Evolutionary conservation across 2,113 vertebrate genomes (phyloP), one percentile per base, ranked within the genome.

Genomic region (Taurulus bubalis): DNA sequence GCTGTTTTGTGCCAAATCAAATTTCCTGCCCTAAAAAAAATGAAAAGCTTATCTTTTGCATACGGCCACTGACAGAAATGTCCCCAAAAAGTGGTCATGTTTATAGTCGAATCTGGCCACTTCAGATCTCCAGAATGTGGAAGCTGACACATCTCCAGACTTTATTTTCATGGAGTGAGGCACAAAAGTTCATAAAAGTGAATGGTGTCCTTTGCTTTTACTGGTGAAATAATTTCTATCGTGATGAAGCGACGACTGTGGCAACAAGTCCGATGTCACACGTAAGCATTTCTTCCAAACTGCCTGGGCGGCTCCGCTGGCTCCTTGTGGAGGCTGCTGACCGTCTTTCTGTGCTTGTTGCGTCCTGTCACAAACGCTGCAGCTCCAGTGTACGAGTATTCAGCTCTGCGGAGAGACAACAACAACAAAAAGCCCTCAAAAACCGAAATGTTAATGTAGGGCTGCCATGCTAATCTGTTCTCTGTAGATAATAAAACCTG

Each of bases 351-450:
- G 5, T 86, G 94, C 85, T 96, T 96, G 75, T 93, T 91, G 76
- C 84, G 93, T 42, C 95, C 84, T 34, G 95, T 95, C 62, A 90
- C 89, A 67, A 95, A 91, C 2, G 97, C 96, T 0, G 94, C 87
- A 28, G 95, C 89, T 65, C 95, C 95, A 0, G 93, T 95, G 71
- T 97, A 96, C 0, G 94, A 82, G 53, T 96, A 97, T 1, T 90
- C 93, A 63, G 88, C 82, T 75, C 94, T 94, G 83, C 42, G 71
- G 79, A 62, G 56, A 42, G 15, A 66, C 2, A 76, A 30, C 12
- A 6, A 24, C 11, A 15, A 56, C 4, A n/a, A 28, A 22, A 28
- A 15, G 11, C 24, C 24, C 4, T 53, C 3, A n/a, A 55, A 24
- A 24, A 24, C 11, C 53, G 0, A 26, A 56, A 56, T 56, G 8